Percentiles rank a stretch among this genome's conserved stretches.
These are phyloP conservation scores for Trigoniulus corallinus DNA, from an alignment of 1,140 invertebrate genomes.

Conservation along the genomic window DNA sequence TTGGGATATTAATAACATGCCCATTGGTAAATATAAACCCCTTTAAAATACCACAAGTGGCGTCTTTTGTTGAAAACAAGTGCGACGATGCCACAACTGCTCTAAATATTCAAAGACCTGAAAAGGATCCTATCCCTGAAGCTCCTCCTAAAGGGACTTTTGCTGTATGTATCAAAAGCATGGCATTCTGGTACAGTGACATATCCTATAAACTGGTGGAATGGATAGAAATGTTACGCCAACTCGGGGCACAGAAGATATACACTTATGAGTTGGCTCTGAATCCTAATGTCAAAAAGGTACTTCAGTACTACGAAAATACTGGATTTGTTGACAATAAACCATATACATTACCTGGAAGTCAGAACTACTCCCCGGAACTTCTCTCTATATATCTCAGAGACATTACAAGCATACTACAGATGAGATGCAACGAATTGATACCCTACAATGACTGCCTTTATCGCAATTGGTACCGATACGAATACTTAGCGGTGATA, in stretches of 20 bases:
- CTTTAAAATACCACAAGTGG: no score
- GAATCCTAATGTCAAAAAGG: conserved; percentile 78
- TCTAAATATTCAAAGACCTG: no score
- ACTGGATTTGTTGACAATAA: conserved; percentile 63
- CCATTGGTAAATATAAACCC: no score
- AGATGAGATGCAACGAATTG: conserved; percentile 85
- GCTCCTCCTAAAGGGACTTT: no score
- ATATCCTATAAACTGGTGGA: conserved; percentile 76
- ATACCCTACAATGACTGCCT: conserved; percentile 95
- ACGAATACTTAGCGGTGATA: conserved; percentile 73
- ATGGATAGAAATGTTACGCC: conserved; percentile 75
- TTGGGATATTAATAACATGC: no score
- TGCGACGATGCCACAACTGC: no score
- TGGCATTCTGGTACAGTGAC: conserved; percentile 73
- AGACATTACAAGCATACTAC: conserved; percentile 55
- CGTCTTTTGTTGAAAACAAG: no score
- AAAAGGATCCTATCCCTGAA: no score
- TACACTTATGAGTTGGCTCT: conserved; percentile 83
- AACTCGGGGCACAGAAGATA: conserved; percentile 80
- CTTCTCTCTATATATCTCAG: conserved; percentile 75
- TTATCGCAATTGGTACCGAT: conserved; percentile 79
- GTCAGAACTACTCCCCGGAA: conserved; percentile 77
- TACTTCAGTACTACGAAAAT: conserved; percentile 60
- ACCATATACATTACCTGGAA: conserved; percentile 71
- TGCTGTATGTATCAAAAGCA: conserved; percentile 84